Conservation (phyloP, 2,113 vertebrate species). For the Pantherophis guttatus region DNA sequence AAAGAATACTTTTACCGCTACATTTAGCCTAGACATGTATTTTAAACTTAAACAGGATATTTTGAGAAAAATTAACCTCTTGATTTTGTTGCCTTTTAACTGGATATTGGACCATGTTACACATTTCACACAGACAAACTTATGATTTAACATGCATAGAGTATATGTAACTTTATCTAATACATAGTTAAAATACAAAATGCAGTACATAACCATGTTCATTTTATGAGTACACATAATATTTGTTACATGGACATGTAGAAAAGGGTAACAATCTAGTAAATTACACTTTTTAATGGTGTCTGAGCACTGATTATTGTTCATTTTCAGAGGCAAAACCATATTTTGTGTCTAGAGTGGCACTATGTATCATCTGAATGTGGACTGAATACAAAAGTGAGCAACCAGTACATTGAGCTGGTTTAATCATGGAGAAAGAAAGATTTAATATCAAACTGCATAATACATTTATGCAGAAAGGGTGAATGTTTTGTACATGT, state of each 20-base stretch:
- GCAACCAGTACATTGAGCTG: background rate
- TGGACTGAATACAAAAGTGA: background rate
- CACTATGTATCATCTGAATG: background rate
- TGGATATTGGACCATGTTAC: background rate
- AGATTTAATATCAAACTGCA: background rate
- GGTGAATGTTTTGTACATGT: too few species aligned
- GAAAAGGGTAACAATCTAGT: background rate
- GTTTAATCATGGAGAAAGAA: background rate
- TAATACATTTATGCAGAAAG: too few species aligned
- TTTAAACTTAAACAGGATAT: background rate
- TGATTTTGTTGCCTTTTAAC: background rate
- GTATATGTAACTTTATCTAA: background rate
- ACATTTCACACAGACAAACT: background rate
- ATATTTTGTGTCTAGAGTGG: background rate
- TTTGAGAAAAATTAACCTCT: background rate
- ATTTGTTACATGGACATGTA: background rate
- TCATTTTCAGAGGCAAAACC: background rate
- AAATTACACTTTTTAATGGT: background rate
- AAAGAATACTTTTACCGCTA: background rate
- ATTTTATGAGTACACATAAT: background rate
- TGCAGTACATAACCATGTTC: background rate
- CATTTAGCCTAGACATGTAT: background rate
- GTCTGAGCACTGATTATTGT: constrained; percentile 17
- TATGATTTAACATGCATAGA: background rate
- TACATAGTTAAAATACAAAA: background rate